A percentile compares a stretch with the other conserved stretches of the same genome.
phyloP scores from a whole-genome alignment of 2,797 vertebrate species.

The Capromys pilorides region DNA sequence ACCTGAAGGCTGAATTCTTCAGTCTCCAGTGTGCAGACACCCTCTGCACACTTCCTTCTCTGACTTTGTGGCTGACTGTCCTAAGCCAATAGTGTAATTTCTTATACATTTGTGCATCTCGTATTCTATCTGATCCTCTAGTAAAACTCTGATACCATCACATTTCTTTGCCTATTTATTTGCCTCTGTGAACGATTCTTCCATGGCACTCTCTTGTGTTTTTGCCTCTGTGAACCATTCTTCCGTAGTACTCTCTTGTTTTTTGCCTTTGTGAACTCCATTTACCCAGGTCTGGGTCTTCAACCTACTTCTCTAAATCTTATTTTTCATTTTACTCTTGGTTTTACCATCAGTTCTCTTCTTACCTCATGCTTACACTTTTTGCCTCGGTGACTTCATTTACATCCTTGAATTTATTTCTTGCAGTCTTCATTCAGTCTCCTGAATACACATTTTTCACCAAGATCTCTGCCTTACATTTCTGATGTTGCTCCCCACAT shows the following conservation, averaged over 20 bases:
- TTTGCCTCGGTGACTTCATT: not conserved
- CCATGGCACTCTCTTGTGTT: not conserved
- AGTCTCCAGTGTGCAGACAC: no score
- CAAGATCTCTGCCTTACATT: not conserved
- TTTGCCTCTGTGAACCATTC: not conserved
- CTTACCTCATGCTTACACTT: not conserved
- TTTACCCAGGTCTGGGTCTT: not conserved
- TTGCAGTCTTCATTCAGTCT: not conserved
- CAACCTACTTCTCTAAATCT: not conserved
- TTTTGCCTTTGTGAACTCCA: not conserved
- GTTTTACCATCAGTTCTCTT: not conserved
- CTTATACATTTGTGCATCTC: no score
- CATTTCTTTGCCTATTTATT: not conserved
- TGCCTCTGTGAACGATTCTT: not conserved
- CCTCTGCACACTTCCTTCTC: no score
- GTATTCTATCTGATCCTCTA: no score
- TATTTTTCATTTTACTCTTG: not conserved
- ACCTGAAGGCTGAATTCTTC: no score
- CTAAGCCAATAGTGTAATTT: no score
- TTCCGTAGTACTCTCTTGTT: not conserved
- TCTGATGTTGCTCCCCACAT: not conserved
- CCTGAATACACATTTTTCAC: not conserved
- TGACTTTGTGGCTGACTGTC: no score
- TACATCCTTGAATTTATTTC: not conserved
- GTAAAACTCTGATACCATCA: not conserved